Percentiles rank a stretch among this genome's conserved stretches.
Conservation (phyloP, 2,888 invertebrate species). For the Agriopis leucophaearia region DNA sequence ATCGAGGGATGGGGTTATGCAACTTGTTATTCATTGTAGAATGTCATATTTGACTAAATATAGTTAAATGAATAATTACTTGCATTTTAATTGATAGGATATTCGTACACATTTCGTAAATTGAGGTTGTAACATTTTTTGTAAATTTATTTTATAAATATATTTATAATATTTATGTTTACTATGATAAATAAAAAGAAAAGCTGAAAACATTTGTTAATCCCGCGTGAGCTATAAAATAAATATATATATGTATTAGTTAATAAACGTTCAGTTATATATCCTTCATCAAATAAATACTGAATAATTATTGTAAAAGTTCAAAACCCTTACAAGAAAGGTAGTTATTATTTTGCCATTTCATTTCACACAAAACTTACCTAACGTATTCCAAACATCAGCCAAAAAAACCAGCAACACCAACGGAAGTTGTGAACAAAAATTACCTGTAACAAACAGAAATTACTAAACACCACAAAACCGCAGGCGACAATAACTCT, state of each 20-base stretch:
- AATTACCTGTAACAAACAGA: slow-evolving; percentile 69
- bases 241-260: too few species aligned
- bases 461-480: slow-evolving; percentile 36
- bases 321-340: neutral
- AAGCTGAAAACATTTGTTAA: too few species aligned
- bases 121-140: too few species aligned
- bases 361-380: neutral
- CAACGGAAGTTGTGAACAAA: slow-evolving; percentile 23
- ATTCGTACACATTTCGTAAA: too few species aligned
- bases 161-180: too few species aligned
- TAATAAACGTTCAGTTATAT: neutral
- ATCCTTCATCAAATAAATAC: too few species aligned
- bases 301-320: too few species aligned
- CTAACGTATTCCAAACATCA: neutral
- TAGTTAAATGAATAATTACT: too few species aligned
- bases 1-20: slow-evolving; percentile 55
- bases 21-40: neutral
- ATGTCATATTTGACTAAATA: neutral
- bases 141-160: too few species aligned
- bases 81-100: too few species aligned
- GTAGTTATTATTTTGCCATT: neutral
- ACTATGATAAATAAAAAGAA: too few species aligned
- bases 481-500: slow-evolving; percentile 30
- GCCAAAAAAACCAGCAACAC: neutral
- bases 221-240: too few species aligned